These are phyloP conservation scores for Marcusenius ussheri DNA, from an alignment of 2,113 vertebrate genomes.

Conservation along the genomic window DNA sequence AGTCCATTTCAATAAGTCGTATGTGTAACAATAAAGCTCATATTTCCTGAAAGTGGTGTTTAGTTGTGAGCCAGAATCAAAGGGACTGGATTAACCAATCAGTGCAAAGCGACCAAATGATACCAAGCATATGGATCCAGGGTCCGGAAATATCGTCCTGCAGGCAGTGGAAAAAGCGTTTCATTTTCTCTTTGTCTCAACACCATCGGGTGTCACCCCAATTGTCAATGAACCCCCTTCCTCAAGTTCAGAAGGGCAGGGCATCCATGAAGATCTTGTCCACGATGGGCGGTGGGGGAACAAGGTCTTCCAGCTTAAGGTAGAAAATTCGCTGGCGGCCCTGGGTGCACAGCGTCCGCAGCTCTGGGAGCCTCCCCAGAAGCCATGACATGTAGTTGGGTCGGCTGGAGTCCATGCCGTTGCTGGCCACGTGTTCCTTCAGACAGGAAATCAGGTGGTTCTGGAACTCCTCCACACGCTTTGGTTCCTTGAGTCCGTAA, in stretches of 20 bases:
- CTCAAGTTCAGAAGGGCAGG: slow-evolving; percentile 72
- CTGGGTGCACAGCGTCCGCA: slow-evolving; percentile 86
- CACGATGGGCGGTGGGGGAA: slow-evolving; percentile 81
- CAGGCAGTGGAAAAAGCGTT: not conserved
- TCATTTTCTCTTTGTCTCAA: not conserved
- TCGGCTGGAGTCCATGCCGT: slow-evolving; percentile 53
- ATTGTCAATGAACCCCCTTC: not conserved
- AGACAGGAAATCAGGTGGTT: slow-evolving; percentile 82
- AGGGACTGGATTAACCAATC: not conserved
- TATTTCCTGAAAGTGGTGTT: slow-evolving; percentile 1
- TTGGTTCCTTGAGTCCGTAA: slow-evolving; percentile 82
- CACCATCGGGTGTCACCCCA: not conserved
- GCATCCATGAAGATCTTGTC: slow-evolving; percentile 95
- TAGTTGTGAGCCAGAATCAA: not conserved
- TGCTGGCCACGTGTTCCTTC: slow-evolving; percentile 76
- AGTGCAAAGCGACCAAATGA: slow-evolving; percentile 21
- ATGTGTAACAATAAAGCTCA: not conserved
- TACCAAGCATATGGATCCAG: slow-evolving; percentile 8
- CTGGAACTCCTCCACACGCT: slow-evolving; percentile 84
- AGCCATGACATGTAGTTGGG: slow-evolving; percentile 81
- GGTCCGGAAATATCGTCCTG: slow-evolving; percentile 15
- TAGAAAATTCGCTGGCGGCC: slow-evolving; percentile 94
- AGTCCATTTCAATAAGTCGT: not conserved
- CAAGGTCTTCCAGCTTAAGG: slow-evolving; percentile 87
- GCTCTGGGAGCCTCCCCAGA: slow-evolving; percentile 83